Evolutionary conservation across 2,113 vertebrate genomes (phyloP).

Genomic region (Rhegmatorhina hoffmannsi): DNA sequence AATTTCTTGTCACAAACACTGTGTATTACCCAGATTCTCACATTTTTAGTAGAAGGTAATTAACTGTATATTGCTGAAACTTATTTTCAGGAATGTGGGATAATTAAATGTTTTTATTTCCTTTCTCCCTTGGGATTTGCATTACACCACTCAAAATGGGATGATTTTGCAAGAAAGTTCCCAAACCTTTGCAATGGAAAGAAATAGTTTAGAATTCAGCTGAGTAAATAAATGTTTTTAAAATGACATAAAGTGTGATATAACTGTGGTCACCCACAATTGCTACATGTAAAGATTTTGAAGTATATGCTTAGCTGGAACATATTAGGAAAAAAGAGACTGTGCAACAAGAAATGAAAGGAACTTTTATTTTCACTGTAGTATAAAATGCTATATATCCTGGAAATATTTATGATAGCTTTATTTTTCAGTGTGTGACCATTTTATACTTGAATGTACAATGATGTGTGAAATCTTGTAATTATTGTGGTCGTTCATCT

Average conservation of each 20-base stretch:
- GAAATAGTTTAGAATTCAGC: neutral
- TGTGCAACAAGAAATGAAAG: neutral
- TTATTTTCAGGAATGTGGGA: neutral
- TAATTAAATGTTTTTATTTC: neutral
- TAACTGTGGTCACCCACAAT: neutral
- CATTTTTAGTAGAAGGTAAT: neutral
- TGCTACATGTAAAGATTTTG: neutral
- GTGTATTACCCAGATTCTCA: neutral
- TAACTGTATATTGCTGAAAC: neutral
- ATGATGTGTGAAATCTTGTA: neutral
- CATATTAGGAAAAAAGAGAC: neutral
- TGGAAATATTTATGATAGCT: neutral
- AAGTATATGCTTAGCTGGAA: neutral
- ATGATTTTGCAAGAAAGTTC: neutral
- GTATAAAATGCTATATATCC: neutral
- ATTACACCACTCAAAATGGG: neutral
- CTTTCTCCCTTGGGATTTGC: neutral
- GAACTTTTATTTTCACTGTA: neutral
- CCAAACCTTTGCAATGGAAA: neutral
- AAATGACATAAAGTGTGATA: neutral
- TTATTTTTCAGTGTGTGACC: neutral
- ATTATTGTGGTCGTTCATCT: neutral
- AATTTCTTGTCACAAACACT: neutral
- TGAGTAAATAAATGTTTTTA: neutral
- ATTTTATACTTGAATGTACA: neutral